Conservation (phyloP, 2,797 vertebrate genomes). For the Peromyscus nudipes region DNA sequence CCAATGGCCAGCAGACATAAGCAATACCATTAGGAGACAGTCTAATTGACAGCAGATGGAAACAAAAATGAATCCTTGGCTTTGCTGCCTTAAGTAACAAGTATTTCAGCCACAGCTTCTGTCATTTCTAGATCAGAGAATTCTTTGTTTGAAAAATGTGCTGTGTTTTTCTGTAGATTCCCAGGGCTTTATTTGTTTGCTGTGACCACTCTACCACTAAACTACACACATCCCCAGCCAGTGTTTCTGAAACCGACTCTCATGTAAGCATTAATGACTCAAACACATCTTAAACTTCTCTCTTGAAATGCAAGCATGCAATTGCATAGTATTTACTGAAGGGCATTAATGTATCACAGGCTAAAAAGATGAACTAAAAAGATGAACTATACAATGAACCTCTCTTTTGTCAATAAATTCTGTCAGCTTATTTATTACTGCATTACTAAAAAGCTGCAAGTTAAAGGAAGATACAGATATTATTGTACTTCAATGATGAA, state of each 20-base stretch:
- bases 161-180: constrained; percentile 20
- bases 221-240: neutral
- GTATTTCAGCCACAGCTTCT: neutral
- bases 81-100: constrained; percentile 1
- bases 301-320: constrained; percentile 55
- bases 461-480: constrained; percentile 62
- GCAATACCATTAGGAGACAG: neutral
- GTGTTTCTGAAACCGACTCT: neutral
- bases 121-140: constrained; percentile 47
- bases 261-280: constrained; percentile 60
- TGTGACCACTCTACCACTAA: neutral
- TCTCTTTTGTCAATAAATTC: constrained; percentile 76
- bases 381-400: constrained; percentile 74
- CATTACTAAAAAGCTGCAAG: constrained; percentile 40
- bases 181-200: constrained; percentile 19
- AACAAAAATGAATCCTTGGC: constrained; percentile 38
- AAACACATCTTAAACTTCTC: constrained; percentile 62
- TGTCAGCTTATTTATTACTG: constrained; percentile 70
- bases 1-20: neutral
- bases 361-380: constrained; percentile 42
- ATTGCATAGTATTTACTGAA: constrained; percentile 76
- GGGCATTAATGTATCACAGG: constrained; percentile 68
- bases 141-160: neutral
- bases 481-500: constrained; percentile 29
- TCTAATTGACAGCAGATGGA: neutral